Conservation (phyloP, 2,888 invertebrate species). For the Neoitamus cyanurus region DNA sequence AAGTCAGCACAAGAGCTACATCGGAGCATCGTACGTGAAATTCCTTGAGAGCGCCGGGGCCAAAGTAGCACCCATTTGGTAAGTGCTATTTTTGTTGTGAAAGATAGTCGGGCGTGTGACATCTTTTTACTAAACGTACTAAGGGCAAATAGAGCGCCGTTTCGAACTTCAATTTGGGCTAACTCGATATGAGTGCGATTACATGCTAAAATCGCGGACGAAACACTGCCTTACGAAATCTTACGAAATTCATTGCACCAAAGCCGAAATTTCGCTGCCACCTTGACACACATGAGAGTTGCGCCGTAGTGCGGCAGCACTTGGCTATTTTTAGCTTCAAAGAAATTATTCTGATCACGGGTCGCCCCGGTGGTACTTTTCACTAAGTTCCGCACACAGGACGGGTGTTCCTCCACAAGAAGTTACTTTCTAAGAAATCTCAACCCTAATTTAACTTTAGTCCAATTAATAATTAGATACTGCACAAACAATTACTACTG, state of each 20-base stretch:
- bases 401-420: neutral
- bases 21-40: constrained; percentile 72
- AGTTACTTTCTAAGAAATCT: neutral
- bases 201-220: neutral
- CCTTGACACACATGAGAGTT: neutral
- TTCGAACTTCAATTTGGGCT: neutral
- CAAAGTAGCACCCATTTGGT: constrained; percentile 41
- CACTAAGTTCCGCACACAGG: neutral
- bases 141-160: neutral
- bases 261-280: neutral
- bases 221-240: neutral
- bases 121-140: neutral
- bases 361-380: neutral
- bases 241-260: neutral
- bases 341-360: neutral
- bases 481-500: no score
- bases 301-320: neutral
- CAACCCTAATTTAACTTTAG: neutral
- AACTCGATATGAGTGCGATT: neutral
- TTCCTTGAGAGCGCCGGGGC: constrained; percentile 42
- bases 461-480: no score
- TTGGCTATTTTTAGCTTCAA: neutral
- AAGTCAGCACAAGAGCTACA: constrained; percentile 73
- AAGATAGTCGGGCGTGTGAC: neutral
- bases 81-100: neutral